Base-by-base conservation (phyloP, 2,113 vertebrate genomes). In the Chaetorhynchus papuensis region DNA sequence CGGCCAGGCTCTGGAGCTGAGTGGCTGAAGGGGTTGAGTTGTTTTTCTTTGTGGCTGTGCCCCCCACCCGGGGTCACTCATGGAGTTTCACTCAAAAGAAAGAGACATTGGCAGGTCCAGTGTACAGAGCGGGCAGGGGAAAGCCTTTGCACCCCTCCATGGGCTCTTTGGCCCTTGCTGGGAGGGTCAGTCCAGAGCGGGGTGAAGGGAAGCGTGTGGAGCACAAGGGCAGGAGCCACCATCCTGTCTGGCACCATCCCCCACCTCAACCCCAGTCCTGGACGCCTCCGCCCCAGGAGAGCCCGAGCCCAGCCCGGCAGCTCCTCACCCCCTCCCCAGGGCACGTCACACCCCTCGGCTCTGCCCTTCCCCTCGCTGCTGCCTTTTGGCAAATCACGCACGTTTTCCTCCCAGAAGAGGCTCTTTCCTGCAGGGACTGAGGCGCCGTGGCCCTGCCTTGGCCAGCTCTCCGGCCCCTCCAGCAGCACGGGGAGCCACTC, bases 231-330 rank as follows among this genome's bases (percentile, higher is more conserved):
- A 47, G 79, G 66, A 91, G 31, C 60, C 18, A 5, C 44, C 31
- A 15, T 17, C 78, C 56, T 24, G 52, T 41, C 76, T 6, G 1
- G 11, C 6, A 2, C 76, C 24, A 5, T 21, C 9, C 37, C 77
- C 37, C 2, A 1, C 26, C 44, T 56, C 66, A 47, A 18, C 11
- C 27, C 31, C 56, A 63, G 63, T 44, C n/a, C 52, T 15, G 3
- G 5, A 8, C 0, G 0, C 49, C 54, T 74, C 75, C 0, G 0
- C 53, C 2, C 49, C 1, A 1, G n/a, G 68, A 54, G 17, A 35
- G 68, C 44, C 75, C 4, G 2, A 31, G 41, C 16, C 33, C 39
- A 37, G 45, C 21, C 61, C 21, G 2, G 63, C 80, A 64, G 56
- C 47, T 90, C 76, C 77, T 68, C 71, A 20, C 4, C 76, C 90